Percentiles rank a stretch among this genome's conserved stretches.
These are phyloP conservation scores for Cossypha caffra DNA, from an alignment of 2,797 vertebrate species.

Conservation along the genomic window DNA sequence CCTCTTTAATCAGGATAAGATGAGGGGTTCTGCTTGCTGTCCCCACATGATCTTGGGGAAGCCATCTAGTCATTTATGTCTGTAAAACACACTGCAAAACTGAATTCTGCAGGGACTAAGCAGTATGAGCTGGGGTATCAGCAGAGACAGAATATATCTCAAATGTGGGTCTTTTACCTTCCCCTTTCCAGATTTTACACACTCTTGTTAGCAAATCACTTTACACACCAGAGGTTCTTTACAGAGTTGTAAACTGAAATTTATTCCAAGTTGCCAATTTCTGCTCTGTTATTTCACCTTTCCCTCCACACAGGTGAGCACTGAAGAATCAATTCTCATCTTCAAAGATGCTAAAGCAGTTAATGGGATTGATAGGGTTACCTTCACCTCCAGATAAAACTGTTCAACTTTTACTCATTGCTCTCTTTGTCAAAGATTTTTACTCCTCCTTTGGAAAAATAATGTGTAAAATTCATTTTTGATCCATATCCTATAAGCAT, in stretches of 20 bases:
- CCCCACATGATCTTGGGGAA: not conserved
- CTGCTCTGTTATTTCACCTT: not conserved
- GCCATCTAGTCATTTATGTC: not conserved
- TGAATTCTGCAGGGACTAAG: not conserved
- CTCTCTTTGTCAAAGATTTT: not conserved
- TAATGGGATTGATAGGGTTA: not conserved
- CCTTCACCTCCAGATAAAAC: not conserved
- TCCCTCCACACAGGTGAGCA: not conserved
- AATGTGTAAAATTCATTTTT: not conserved
- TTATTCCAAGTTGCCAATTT: not conserved
- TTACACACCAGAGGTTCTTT: not conserved
- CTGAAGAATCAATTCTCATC: not conserved
- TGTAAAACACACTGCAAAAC: not conserved
- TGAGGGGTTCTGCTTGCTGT: not conserved
- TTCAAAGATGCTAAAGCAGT: not conserved
- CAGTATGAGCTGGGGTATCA: not conserved
- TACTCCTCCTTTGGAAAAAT: not conserved
- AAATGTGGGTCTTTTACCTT: not conserved
- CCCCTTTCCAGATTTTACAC: not conserved
- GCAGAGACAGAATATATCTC: not conserved
- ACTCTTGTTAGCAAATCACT: not conserved
- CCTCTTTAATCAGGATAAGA: not conserved
- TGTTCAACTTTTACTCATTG: not conserved
- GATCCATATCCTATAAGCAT: not conserved
- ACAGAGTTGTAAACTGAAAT: not conserved